phyloP scores from a whole-genome alignment of 53 echinoderm and acorn worm genomes.

The Echinometra lucunter region DNA sequence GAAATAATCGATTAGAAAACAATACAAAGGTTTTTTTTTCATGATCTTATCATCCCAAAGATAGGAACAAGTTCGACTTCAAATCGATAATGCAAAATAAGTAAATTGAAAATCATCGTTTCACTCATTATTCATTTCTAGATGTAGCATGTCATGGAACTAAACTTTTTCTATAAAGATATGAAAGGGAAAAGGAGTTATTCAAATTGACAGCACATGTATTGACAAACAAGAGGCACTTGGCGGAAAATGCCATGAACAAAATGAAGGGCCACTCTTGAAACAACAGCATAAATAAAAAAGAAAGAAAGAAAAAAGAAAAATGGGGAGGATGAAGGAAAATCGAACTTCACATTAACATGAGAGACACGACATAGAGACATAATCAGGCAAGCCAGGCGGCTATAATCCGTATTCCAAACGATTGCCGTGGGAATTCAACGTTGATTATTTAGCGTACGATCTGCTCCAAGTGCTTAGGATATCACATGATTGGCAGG shows the following conservation, averaged over 20 bases:
- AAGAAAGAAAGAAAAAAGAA: not conserved
- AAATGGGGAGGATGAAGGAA: not conserved
- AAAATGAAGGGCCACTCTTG: not conserved
- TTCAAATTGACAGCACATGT: too few species aligned
- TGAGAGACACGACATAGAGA: not conserved
- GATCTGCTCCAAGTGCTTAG: not conserved
- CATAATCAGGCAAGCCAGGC: not conserved
- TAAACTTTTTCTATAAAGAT: too few species aligned
- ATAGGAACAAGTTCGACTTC: too few species aligned
- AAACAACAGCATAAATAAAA: not conserved
- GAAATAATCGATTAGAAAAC: too few species aligned
- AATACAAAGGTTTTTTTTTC: too few species aligned
- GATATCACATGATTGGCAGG: slow-evolving; percentile 33
- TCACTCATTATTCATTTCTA: too few species aligned
- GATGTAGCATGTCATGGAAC: too few species aligned
- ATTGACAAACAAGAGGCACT: too few species aligned
- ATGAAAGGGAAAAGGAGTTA: too few species aligned
- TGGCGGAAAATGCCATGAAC: not conserved
- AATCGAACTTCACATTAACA: not conserved
- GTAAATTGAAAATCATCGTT: too few species aligned
- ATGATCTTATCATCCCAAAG: too few species aligned
- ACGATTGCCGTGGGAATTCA: not conserved
- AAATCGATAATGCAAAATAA: too few species aligned
- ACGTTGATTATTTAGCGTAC: not conserved
- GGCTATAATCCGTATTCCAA: not conserved